Evolutionary conservation across 1,140 invertebrate genomes (phyloP).

Genomic region (Drosophila kurseongensis): DNA sequence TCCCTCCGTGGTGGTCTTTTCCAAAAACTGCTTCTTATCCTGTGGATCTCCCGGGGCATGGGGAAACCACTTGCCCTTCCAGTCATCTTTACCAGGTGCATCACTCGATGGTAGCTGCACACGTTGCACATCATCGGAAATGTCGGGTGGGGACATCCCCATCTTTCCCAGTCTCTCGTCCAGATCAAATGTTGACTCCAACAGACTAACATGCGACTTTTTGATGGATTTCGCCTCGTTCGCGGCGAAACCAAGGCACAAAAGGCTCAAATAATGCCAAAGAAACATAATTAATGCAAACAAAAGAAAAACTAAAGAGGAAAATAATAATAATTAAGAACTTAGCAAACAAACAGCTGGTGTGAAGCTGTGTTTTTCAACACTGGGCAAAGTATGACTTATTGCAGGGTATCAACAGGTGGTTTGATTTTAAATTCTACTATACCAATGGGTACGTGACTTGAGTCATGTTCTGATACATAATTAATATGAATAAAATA

Average conservation of each 20-base stretch:
- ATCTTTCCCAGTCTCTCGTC: conserved; percentile 38
- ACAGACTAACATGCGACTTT: conserved; percentile 51
- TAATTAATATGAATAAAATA: too few species aligned
- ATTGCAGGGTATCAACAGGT: conserved; percentile 15
- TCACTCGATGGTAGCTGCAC: conserved; percentile 13
- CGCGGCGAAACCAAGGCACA: conserved; percentile 21
- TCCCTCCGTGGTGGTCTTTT: background rate
- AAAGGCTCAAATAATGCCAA: conserved; percentile 11
- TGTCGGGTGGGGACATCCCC: conserved; percentile 37
- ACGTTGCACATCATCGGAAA: conserved; percentile 41
- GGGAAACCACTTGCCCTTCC: conserved; percentile 50
- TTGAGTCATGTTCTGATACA: too few species aligned
- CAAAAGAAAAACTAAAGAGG: conserved; percentile 34
- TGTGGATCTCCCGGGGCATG: conserved; percentile 45
- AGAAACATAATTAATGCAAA: conserved; percentile 43
- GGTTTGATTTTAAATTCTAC: background rate
- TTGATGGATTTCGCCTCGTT: conserved; percentile 61
- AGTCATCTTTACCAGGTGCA: background rate
- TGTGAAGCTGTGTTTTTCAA: conserved; percentile 24
- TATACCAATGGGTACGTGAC: too few species aligned
- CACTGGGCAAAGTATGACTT: conserved; percentile 38
- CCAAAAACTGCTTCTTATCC: background rate
- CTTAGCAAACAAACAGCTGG: conserved; percentile 48
- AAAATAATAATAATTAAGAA: conserved; percentile 58
- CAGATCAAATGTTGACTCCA: conserved; percentile 13